Evolutionary conservation across 1,140 invertebrate species (phyloP).

Genomic region (Theocolax elegans): DNA sequence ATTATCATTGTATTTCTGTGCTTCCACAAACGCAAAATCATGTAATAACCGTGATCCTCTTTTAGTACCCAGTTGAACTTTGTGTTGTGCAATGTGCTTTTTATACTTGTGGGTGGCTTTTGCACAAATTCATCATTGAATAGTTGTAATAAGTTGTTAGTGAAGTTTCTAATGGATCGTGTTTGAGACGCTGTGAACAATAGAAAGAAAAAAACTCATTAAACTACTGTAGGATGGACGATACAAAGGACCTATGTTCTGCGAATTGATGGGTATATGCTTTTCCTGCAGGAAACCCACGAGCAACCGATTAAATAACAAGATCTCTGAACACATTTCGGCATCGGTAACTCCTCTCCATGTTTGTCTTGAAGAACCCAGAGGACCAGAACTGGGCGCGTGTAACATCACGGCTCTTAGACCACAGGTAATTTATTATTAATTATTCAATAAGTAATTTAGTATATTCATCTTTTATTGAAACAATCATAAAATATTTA

Average conservation of each 20-base stretch:
- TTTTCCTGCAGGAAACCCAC: slow-evolving; percentile 69
- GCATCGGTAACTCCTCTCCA: slow-evolving; percentile 68
- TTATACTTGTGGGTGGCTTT: slow-evolving; percentile 18
- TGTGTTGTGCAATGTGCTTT: slow-evolving; percentile 44
- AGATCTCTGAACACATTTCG: slow-evolving; percentile 67
- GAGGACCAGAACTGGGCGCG: slow-evolving; percentile 68
- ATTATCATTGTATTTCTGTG: slow-evolving; percentile 33
- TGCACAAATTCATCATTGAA: slow-evolving; percentile 33
- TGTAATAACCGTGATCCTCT: slow-evolving; percentile 37
- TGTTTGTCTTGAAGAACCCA: slow-evolving; percentile 70
- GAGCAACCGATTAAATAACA: slow-evolving; percentile 64
- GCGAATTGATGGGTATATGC: slow-evolving; percentile 69
- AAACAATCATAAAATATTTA: no score
- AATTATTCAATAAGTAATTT: background rate
- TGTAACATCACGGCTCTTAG: slow-evolving; percentile 62
- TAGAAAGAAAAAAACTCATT: slow-evolving; percentile 4
- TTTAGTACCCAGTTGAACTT: slow-evolving; percentile 43
- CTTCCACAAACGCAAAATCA: slow-evolving; percentile 40
- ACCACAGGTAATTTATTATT: slow-evolving; percentile 56
- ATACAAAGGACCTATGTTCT: slow-evolving; percentile 58
- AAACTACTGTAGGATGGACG: slow-evolving; percentile 48
- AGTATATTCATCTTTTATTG: background rate
- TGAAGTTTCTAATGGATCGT: slow-evolving; percentile 20
- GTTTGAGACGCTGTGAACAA: slow-evolving; percentile 8
- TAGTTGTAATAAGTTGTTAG: slow-evolving; percentile 40